These are phyloP conservation scores for Spinus olivaceus DNA, from an alignment of 2,797 vertebrate species.

Conservation along the genomic window DNA sequence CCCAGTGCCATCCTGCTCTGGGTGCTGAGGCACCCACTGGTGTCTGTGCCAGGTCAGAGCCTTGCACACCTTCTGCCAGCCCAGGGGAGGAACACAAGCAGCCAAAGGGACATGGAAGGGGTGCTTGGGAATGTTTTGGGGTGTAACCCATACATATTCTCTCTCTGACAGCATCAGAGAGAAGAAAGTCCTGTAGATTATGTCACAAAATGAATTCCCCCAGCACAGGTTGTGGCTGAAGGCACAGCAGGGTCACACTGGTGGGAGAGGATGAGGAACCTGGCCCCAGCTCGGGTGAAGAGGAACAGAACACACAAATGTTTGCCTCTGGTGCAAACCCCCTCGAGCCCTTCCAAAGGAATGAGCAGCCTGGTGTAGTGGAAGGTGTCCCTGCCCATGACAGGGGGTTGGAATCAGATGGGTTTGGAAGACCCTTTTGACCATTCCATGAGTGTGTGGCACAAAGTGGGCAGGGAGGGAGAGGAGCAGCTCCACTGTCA, in stretches of 20 bases:
- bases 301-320: rapidly evolving
- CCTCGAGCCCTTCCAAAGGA: background rate
- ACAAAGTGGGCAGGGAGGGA: background rate
- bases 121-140: rapidly evolving
- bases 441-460: rapidly evolving
- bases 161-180: background rate
- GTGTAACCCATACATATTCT: rapidly evolving
- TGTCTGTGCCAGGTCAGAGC: rapidly evolving
- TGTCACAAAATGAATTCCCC: background rate
- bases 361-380: rapidly evolving
- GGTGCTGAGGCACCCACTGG: background rate
- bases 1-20: background rate
- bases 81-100: rapidly evolving
- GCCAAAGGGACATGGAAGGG: rapidly evolving
- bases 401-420: rapidly evolving
- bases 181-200: rapidly evolving
- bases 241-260: rapidly evolving
- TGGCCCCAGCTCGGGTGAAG: rapidly evolving
- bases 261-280: background rate
- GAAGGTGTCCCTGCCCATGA: background rate
- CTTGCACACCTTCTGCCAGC: rapidly evolving
- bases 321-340: background rate
- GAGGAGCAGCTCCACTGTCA: rapidly evolving
- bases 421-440: background rate
- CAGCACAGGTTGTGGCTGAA: rapidly evolving